Conservation (phyloP, 2,888 invertebrate species). For the Therioaphis trifolii region DNA sequence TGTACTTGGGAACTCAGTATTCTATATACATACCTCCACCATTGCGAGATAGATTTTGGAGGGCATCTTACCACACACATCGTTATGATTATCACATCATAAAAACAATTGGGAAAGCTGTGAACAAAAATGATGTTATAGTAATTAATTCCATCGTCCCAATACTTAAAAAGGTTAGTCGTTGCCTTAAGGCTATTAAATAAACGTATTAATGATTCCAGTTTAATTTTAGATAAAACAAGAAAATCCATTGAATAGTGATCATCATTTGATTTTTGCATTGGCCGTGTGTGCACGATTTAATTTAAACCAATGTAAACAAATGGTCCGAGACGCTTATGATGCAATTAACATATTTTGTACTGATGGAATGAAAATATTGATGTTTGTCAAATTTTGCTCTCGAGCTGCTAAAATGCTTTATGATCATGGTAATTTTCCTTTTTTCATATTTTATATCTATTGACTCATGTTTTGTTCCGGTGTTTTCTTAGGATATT, state of each 20-base stretch:
- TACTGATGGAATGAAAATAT: background rate
- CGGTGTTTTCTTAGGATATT: constrained; percentile 8
- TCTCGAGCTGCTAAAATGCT: background rate
- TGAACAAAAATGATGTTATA: background rate
- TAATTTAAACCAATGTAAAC: background rate
- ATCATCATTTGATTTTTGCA: background rate
- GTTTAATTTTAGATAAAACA: background rate
- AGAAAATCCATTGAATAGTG: background rate
- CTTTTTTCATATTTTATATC: background rate
- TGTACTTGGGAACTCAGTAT: background rate
- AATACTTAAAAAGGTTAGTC: background rate
- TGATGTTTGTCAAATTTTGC: background rate
- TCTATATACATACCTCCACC: background rate
- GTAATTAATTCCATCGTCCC: constrained; percentile 3
- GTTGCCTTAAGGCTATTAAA: background rate
- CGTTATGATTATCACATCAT: background rate
- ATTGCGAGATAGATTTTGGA: background rate
- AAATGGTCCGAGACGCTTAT: background rate
- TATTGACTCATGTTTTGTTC: background rate
- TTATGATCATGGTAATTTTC: background rate
- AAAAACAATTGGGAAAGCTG: background rate
- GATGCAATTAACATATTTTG: background rate
- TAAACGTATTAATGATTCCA: background rate
- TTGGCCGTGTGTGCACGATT: constrained; percentile 9
- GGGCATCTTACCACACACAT: too few species aligned